phyloP scores from a whole-genome alignment of 2,888 invertebrate species.

The Volucella zonaria region DNA sequence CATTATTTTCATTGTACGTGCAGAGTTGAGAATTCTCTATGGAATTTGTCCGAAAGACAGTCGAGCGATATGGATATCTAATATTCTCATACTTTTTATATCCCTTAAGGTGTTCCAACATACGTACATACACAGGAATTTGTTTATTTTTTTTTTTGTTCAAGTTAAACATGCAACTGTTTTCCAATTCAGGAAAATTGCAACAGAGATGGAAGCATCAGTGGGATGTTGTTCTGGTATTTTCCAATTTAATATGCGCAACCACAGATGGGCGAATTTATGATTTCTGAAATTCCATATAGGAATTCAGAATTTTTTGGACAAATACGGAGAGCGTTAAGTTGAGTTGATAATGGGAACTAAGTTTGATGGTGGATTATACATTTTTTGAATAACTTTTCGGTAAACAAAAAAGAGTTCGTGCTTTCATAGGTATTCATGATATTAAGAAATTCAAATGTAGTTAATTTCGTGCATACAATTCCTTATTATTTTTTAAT shows the following conservation, averaged over 20 bases:
- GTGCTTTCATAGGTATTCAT: no score
- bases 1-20: background rate
- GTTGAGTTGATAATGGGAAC: no score
- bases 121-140: background rate
- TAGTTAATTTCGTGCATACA: no score
- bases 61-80: background rate
- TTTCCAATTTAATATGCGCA: constrained; percentile 33
- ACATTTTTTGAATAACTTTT: no score
- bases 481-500: no score
- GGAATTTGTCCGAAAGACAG: background rate
- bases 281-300: constrained; percentile 15
- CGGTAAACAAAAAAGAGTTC: no score
- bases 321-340: no score
- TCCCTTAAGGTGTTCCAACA: background rate
- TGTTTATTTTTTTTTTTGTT: no score
- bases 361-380: no score
- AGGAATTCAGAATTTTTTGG: background rate
- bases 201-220: background rate
- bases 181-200: constrained; percentile 16
- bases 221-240: background rate
- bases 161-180: constrained; percentile 16
- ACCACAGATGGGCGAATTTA: constrained; percentile 22
- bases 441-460: no score
- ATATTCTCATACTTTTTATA: background rate
- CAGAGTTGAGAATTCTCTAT: background rate